Evolutionary conservation across 2,113 vertebrate species (phyloP).

Genomic region (Cacatua alba): DNA sequence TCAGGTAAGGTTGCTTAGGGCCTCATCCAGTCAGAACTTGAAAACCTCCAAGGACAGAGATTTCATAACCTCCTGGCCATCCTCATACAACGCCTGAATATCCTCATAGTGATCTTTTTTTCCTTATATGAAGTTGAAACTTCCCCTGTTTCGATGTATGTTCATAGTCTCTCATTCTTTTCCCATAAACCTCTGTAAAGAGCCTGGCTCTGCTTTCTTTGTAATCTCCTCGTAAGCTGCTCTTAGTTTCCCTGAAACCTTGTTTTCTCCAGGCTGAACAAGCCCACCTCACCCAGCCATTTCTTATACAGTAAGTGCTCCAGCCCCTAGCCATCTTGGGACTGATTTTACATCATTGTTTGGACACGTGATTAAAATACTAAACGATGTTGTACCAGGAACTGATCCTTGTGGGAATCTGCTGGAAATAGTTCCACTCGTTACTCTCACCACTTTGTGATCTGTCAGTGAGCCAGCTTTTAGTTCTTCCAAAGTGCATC

Average conservation of each 20-base stretch:
- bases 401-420: constrained; percentile 70
- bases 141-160: background rate
- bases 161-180: background rate
- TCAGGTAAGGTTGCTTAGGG: background rate
- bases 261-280: background rate
- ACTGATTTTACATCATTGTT: constrained; percentile 7
- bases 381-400: constrained; percentile 21
- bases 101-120: background rate
- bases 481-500: constrained; percentile 39
- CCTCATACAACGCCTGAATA: background rate
- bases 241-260: background rate
- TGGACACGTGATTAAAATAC: constrained; percentile 48
- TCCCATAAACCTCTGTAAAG: background rate
- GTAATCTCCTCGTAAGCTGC: background rate
- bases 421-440: constrained; percentile 51
- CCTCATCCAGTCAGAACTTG: background rate
- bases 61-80: background rate
- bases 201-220: background rate
- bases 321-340: background rate
- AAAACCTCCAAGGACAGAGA: background rate
- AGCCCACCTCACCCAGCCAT: background rate
- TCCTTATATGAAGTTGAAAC: background rate
- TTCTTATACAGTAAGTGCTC: background rate
- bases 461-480: constrained; percentile 51
- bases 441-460: constrained; percentile 14